phyloP scores from a whole-genome alignment of 2,113 vertebrate species.

The Chaetorhynchus papuensis region DNA sequence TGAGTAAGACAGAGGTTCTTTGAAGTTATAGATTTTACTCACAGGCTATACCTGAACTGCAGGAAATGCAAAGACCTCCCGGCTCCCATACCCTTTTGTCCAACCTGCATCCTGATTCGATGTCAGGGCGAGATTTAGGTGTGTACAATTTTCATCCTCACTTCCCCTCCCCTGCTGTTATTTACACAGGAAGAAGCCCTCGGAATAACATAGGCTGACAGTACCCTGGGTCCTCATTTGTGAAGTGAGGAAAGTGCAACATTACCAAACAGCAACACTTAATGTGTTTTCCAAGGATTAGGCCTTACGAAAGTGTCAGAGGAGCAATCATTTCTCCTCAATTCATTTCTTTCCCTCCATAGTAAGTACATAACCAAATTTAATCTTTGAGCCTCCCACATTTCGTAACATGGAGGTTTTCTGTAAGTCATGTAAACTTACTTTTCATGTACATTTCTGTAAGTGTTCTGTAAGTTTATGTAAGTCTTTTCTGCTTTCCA shows the following conservation, averaged over 20 bases:
- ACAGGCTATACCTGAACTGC: background rate
- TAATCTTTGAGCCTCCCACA: background rate
- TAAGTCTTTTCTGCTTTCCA: background rate
- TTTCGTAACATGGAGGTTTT: background rate
- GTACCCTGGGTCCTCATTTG: background rate
- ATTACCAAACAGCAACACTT: background rate
- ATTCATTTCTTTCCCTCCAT: background rate
- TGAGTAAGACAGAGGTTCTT: background rate
- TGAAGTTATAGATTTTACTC: background rate
- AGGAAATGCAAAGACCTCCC: background rate
- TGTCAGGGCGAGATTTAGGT: background rate
- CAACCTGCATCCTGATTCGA: background rate
- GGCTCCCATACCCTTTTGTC: background rate
- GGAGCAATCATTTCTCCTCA: background rate
- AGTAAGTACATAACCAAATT: background rate
- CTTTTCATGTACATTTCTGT: no score
- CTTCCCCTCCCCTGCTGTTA: background rate
- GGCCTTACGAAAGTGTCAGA: background rate
- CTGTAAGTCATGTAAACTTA: background rate
- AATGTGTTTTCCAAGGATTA: background rate
- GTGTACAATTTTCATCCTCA: background rate
- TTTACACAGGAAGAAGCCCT: background rate
- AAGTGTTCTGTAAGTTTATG: no score
- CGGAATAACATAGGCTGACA: background rate
- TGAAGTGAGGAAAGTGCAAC: background rate